Percentiles rank a stretch among this genome's conserved stretches.
Conservation (phyloP, 2,888 invertebrate species). For the Pelosia muscerda region DNA sequence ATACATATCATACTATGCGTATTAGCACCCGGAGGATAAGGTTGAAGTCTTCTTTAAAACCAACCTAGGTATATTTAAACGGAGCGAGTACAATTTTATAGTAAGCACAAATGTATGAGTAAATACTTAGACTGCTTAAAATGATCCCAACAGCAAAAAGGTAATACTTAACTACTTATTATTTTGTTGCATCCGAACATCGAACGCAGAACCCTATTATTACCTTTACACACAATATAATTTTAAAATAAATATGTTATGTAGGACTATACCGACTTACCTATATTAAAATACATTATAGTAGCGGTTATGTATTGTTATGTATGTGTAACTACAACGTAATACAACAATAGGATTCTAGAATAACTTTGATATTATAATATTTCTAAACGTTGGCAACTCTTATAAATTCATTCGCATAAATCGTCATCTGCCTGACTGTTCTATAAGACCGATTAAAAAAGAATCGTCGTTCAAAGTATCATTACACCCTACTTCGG, state of each 20-base stretch:
- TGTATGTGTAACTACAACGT: neutral
- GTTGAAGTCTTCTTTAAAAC: neutral
- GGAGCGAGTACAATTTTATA: neutral
- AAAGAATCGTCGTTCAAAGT: slow-evolving; percentile 46
- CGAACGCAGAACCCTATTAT: neutral
- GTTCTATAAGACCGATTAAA: slow-evolving; percentile 45
- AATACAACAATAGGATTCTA: neutral
- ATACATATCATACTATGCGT: too few species aligned
- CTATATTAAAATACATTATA: too few species aligned
- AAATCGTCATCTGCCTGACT: neutral
- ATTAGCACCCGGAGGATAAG: too few species aligned
- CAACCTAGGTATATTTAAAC: neutral
- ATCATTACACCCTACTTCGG: slow-evolving; percentile 52
- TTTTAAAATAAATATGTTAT: too few species aligned
- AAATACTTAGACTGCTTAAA: neutral
- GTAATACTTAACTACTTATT: too few species aligned
- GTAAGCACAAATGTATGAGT: too few species aligned
- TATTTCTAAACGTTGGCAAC: neutral
- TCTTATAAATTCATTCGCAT: neutral
- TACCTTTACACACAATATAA: too few species aligned
- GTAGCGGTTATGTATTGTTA: neutral
- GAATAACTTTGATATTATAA: neutral
- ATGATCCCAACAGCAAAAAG: neutral
- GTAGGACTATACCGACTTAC: too few species aligned
- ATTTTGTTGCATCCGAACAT: neutral